phyloP scores from a whole-genome alignment of 2,113 vertebrate species.

The Taurulus bubalis region DNA sequence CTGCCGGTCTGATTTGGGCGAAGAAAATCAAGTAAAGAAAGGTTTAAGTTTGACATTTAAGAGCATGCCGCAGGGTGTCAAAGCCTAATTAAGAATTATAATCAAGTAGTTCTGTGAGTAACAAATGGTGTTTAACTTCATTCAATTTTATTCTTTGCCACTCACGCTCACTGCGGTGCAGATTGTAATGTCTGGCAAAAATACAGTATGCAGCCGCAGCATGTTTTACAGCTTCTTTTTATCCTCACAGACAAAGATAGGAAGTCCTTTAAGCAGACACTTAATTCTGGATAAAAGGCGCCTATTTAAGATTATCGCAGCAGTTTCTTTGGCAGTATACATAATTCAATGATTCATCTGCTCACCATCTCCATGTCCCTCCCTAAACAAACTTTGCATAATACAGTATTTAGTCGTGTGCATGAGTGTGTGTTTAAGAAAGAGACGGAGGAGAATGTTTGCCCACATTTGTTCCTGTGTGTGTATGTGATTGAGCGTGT shows the following conservation, averaged over 20 bases:
- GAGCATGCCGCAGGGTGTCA: background rate
- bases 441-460: conserved; percentile 22
- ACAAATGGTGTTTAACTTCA: background rate
- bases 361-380: conserved; percentile 38
- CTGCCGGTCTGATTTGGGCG: background rate
- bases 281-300: conserved; percentile 48
- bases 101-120: background rate
- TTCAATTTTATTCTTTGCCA: background rate
- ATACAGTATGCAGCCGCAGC: background rate
- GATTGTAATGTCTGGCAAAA: background rate
- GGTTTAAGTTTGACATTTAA: background rate
- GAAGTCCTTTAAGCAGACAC: conserved; percentile 40
- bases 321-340: conserved; percentile 37
- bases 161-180: background rate
- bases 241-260: conserved; percentile 34
- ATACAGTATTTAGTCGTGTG: conserved; percentile 53
- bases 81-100: background rate
- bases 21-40: background rate
- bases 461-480: conserved; percentile 38
- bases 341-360: conserved; percentile 54
- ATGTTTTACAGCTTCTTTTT: conserved; percentile 10
- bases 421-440: conserved; percentile 29
- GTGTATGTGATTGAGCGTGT: conserved; percentile 9
- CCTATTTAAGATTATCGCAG: conserved; percentile 34
- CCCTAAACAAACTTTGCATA: conserved; percentile 66